A percentile compares a stretch with the other conserved stretches of the same genome.
Evolutionary conservation across 2,113 vertebrate species (phyloP).

Genomic region (Ia io): DNA sequence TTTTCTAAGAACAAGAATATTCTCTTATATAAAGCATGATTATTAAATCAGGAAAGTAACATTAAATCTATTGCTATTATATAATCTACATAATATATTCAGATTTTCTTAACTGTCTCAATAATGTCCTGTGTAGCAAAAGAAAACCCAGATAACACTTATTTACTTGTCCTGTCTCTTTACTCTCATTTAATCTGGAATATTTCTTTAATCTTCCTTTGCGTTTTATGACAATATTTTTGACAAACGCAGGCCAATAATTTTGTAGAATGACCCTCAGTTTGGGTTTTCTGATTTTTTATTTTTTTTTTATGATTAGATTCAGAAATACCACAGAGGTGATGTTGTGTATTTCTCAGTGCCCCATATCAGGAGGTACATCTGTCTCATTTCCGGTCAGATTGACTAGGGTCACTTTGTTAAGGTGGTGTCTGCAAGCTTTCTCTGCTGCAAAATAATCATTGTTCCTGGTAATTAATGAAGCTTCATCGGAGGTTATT

Average conservation of each 20-base stretch:
- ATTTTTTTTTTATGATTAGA: background rate
- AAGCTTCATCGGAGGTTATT: too few species aligned
- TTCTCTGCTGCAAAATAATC: background rate
- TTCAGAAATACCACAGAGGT: background rate
- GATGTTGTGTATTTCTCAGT: background rate
- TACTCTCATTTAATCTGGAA: background rate
- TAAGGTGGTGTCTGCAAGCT: background rate
- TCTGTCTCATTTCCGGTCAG: background rate
- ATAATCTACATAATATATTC: background rate
- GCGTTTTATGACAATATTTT: background rate
- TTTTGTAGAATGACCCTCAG: background rate
- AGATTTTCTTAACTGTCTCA: background rate
- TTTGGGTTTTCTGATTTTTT: background rate
- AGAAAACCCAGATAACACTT: background rate
- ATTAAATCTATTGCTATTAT: background rate
- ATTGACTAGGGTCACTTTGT: background rate
- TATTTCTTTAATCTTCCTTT: background rate
- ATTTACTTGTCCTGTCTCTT: background rate
- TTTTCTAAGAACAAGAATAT: background rate
- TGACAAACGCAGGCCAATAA: background rate
- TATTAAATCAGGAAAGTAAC: background rate
- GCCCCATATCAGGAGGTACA: background rate
- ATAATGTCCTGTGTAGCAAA: background rate
- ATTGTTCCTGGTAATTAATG: background rate
- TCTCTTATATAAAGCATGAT: background rate